Percentiles rank a stretch among this genome's conserved stretches.
Conservation (phyloP, 2,888 invertebrate genomes). For the Rhimphoctona megacephalus region DNA sequence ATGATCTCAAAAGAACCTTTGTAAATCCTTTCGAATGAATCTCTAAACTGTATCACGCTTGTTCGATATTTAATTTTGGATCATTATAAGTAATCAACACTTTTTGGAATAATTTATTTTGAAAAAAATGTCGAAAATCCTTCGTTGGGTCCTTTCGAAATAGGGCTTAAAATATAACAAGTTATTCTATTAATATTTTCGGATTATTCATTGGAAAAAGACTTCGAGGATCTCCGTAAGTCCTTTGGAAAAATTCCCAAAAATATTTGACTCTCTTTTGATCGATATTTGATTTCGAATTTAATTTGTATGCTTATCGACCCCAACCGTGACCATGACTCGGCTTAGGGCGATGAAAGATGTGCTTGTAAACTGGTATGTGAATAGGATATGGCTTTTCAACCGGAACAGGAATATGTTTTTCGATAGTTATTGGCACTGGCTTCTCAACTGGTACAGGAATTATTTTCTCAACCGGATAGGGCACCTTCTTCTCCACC, state of each 20-base stretch:
- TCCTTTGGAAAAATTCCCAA: not conserved
- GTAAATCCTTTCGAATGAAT: not conserved
- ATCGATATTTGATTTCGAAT: not conserved
- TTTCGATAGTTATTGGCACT: slow-evolving; percentile 89
- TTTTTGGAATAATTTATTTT: not conserved
- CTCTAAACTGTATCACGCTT: not conserved
- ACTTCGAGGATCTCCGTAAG: not conserved
- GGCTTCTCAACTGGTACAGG: slow-evolving; percentile 89
- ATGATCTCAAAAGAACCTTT: too few species aligned
- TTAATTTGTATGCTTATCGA: slow-evolving; percentile 14
- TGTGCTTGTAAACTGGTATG: slow-evolving; percentile 89
- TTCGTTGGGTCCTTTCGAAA: not conserved
- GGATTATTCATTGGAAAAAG: not conserved
- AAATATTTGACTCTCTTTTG: not conserved
- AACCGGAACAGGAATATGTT: slow-evolving; percentile 89
- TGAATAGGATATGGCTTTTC: slow-evolving; percentile 90
- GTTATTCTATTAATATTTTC: not conserved
- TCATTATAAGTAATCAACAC: not conserved
- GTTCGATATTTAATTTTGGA: not conserved
- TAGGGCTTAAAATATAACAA: not conserved
- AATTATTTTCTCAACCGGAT: slow-evolving; percentile 89
- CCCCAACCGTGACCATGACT: slow-evolving; percentile 72
- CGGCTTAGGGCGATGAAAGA: slow-evolving; percentile 88
- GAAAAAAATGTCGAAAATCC: not conserved
- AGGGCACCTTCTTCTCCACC: slow-evolving; percentile 90